These are phyloP conservation scores for Eptesicus fuscus DNA, from an alignment of 2,113 vertebrate species.

Conservation along the genomic window DNA sequence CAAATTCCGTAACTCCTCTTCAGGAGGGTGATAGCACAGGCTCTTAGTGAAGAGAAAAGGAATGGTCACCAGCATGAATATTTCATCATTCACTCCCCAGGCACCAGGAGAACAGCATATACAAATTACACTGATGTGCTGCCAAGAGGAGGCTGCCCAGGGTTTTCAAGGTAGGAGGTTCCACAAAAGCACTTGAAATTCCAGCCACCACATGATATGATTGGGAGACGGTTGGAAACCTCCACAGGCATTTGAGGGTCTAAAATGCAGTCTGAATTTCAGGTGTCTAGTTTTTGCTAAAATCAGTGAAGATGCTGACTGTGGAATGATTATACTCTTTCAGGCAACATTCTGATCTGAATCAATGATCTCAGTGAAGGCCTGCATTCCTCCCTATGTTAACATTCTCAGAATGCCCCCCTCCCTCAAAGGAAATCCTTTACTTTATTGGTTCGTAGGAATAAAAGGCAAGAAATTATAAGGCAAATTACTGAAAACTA, in stretches of 20 bases:
- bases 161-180: conserved; percentile 36
- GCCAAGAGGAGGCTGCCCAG: conserved; percentile 24
- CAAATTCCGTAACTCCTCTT: conserved; percentile 15
- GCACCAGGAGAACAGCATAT: conserved; percentile 14
- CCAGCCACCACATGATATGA: neutral
- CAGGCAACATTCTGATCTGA: conserved; percentile 64
- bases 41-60: conserved; percentile 48
- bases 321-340: neutral
- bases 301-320: conserved; percentile 58
- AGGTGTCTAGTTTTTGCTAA: conserved; percentile 48
- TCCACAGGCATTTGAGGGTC: conserved; percentile 53
- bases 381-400: conserved; percentile 58
- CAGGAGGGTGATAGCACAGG: conserved; percentile 55
- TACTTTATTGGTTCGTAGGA: neutral
- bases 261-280: conserved; percentile 59
- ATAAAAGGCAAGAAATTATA: neutral
- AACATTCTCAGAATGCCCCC: conserved; percentile 41
- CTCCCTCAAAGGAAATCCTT: neutral
- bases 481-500: neutral
- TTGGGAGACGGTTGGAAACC: conserved; percentile 65
- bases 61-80: conserved; percentile 64
- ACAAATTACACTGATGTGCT: neutral
- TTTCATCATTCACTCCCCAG: conserved; percentile 58
- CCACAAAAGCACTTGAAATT: conserved; percentile 63
- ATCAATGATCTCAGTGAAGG: conserved; percentile 53